Percentiles rank a stretch among this genome's conserved stretches.
Conservation (phyloP, 2,113 vertebrate species). For the Castor canadensis region DNA sequence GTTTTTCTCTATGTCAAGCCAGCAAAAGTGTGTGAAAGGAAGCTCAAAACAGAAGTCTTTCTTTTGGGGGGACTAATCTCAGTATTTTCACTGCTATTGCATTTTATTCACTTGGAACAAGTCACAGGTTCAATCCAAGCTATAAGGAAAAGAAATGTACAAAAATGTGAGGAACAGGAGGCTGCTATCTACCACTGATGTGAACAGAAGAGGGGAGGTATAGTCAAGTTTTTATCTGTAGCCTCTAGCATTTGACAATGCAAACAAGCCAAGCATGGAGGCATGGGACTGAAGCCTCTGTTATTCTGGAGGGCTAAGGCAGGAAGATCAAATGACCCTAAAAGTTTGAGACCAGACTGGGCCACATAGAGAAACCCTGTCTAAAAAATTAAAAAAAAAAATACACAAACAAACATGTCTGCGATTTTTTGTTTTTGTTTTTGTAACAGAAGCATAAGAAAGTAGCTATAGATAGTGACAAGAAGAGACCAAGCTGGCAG, state of each 20-base stretch:
- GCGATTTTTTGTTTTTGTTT: not conserved
- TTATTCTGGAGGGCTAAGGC: not conserved
- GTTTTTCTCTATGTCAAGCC: not conserved
- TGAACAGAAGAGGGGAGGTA: not conserved
- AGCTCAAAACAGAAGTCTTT: not conserved
- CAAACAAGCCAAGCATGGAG: not conserved
- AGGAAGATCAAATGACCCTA: not conserved
- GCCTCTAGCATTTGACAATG: not conserved
- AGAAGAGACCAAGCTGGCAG: too few relatives aligned
- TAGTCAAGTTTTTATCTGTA: not conserved
- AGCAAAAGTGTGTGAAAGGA: not conserved
- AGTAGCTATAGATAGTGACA: too few relatives aligned
- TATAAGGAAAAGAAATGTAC: not conserved
- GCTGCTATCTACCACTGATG: not conserved
- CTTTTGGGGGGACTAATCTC: not conserved
- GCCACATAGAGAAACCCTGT: not conserved
- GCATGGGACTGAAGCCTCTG: too few relatives aligned
- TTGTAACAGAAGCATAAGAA: not conserved
- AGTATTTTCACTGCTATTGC: not conserved
- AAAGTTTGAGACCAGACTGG: not conserved
- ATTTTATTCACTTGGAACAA: not conserved
- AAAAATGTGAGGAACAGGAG: not conserved
- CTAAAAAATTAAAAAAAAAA: not conserved
- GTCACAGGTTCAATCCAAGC: not conserved
- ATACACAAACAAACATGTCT: not conserved